Conservation (phyloP, 1,140 invertebrate species). For the Drosophila fuyamai region DNA sequence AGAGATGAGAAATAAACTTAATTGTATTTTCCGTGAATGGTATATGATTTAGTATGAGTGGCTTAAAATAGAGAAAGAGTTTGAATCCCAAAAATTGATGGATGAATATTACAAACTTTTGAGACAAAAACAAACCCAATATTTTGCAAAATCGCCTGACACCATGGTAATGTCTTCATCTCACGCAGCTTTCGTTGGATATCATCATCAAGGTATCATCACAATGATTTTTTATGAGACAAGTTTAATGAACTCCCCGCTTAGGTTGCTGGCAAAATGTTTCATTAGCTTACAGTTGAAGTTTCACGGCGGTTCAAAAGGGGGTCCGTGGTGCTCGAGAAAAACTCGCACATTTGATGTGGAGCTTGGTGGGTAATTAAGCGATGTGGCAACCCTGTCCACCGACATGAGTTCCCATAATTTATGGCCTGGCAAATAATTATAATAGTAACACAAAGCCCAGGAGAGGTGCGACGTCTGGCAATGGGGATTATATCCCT, state of each 20-base stretch:
- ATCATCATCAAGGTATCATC: constrained; percentile 44
- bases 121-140: constrained; percentile 10
- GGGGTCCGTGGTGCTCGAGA: background rate
- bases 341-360: constrained; percentile 55
- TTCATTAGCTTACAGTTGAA: constrained; percentile 53
- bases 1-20: constrained; percentile 9
- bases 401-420: constrained; percentile 62
- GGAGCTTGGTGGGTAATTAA: constrained; percentile 70
- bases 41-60: constrained; percentile 1
- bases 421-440: constrained; percentile 77
- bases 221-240: constrained; percentile 48
- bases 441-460: constrained; percentile 79
- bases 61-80: background rate
- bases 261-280: constrained; percentile 57
- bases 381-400: constrained; percentile 70
- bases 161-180: constrained; percentile 19
- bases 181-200: constrained; percentile 34
- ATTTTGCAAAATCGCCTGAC: constrained; percentile 12
- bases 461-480: constrained; percentile 2
- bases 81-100: background rate
- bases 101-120: constrained; percentile 7
- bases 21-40: constrained; percentile 13
- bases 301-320: constrained; percentile 3
- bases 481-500: constrained; percentile 1
- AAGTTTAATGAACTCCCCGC: constrained; percentile 71